Base-by-base conservation (phyloP, 1,140 invertebrate species). In the Pachyrhynchus sulphureomaculatus region DNA sequence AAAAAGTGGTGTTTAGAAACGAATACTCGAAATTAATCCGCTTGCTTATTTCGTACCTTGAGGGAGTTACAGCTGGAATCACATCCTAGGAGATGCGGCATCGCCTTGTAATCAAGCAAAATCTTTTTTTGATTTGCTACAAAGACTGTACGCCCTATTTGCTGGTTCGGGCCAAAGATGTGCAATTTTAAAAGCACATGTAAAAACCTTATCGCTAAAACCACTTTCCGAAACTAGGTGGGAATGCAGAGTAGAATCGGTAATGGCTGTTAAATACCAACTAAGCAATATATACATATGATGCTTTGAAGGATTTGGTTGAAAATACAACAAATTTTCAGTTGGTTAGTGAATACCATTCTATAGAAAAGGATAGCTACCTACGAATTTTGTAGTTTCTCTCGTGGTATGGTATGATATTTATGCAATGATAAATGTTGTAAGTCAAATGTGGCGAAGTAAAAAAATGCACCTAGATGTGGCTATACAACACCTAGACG, bases 251-350 rank as follows among this genome's bases (percentile, higher is more conserved):
- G 15, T 53, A 53, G 51, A 3, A 53, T 53, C 34, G 51, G 33
- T 39, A 18, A 39, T 23, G 33, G 51, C 51, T 21, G 32, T 53
- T 53, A 53, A 53, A n/a, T n/a, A n/a, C n/a, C n/a, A n/a, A n/a
- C n/a, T n/a, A n/a, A n/a, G n/a, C n/a, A n/a, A n/a, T n/a, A n/a
- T n/a, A n/a, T n/a, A n/a, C n/a, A n/a, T n/a, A n/a, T n/a, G n/a
- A n/a, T n/a, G n/a, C n/a, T n/a, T n/a, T n/a, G n/a, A n/a, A 39
- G 20, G 51, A 39, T 39, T 39, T 53, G 39, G 12, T 18, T 39
- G 51, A 53, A 53, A 41, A 53, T 39, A 53, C 51, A 53, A 42
- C 36, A 53, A 34, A 53, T 53, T 53, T 21, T 39, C 51, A 53
- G 23, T 39, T 53, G 51, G 23, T 53, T 21, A 53, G 51, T 53